Base-by-base conservation (phyloP, 2,888 invertebrate species). In the Ennomos quercinarius region DNA sequence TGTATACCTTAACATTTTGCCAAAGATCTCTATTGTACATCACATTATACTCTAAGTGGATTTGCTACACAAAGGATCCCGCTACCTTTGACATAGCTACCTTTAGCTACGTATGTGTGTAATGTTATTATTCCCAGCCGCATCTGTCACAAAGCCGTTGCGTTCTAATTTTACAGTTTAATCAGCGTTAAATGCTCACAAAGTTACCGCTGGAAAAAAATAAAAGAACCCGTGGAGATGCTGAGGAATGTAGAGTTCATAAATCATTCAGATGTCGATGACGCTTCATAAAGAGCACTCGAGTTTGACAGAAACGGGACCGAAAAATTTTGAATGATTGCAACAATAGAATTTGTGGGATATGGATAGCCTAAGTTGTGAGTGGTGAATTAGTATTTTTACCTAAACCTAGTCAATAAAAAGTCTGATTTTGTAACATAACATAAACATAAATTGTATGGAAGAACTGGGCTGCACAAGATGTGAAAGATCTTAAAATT, bases 101-200 rank as follows among this genome's bases (percentile, higher is more conserved):
- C 83, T 84, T 56, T 62, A 68, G 71, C 74, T 85, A 80, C 84
- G 87, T 84, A 86, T 86, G 85, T 87, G 81, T 80, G 84, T 91
- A 90, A 91, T 90, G 84, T 89, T 89, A 91, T 91, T 91, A 91
- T 91, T 84, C 83, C 73, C 74, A 72, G 88, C 89, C 88, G 84
- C 92, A 92, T 92, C 91, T 92, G 91, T 91, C 91, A 87, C 87
- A 90, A 87, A 83, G 80, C 81, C 84, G 83, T 86, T 87, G 85
- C 85, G 86, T 87, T 67, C 85, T 89, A 91, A 92, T 92, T 92
- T 92, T 90, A 92, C 91, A 92, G 91, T 92, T 91, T 92, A 92
- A 92, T 92, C 90, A 92, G 91, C 92, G 92, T 92, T 92, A 91
- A 92, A 92, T 91, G 86, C 81, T 81, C 78, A 84, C 83, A 89